These are phyloP conservation scores for Setophaga kirtlandii DNA, from an alignment of 2,113 vertebrate genomes.

Conservation along the genomic window DNA sequence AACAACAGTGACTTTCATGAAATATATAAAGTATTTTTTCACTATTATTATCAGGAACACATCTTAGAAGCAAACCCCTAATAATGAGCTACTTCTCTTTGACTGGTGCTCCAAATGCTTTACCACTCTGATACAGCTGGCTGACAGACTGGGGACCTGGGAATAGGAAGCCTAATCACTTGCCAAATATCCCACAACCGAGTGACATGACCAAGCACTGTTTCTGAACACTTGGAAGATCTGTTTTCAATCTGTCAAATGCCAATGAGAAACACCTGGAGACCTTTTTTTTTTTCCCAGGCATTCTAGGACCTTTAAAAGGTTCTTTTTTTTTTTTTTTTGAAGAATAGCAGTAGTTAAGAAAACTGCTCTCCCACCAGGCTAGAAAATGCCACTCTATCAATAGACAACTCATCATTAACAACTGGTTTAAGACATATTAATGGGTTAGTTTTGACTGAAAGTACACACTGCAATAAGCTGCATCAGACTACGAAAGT, in stretches of 20 bases:
- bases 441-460: background rate
- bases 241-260: slow-evolving; percentile 14
- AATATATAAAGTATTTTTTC: background rate
- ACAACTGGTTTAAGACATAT: background rate
- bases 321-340: background rate
- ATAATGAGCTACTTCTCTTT: background rate
- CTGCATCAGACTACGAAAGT: background rate
- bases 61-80: background rate
- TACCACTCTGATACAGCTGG: background rate
- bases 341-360: background rate
- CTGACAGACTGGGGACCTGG: background rate
- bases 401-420: background rate
- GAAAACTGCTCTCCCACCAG: background rate
- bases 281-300: background rate
- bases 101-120: background rate
- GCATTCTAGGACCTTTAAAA: background rate
- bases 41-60: background rate
- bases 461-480: background rate
- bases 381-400: background rate
- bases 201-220: background rate
- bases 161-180: background rate
- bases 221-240: background rate
- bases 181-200: slow-evolving; percentile 5
- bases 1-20: background rate
- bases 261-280: slow-evolving; percentile 10